Evolutionary conservation across 2,113 vertebrate genomes (phyloP).

Genomic region (Pipa parva): DNA sequence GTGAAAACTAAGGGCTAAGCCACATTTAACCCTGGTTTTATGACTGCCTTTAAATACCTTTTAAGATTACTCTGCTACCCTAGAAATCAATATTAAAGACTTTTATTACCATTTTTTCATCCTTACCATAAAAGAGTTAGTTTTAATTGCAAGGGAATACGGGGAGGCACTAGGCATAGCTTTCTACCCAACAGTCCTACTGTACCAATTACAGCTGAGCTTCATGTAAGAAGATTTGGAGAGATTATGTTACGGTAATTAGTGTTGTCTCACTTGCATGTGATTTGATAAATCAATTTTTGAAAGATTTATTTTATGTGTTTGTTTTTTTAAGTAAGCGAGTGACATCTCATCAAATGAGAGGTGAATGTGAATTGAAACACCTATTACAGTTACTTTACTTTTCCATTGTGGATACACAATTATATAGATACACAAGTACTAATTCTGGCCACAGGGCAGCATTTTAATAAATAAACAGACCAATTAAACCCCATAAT

Average conservation of each 20-base stretch:
- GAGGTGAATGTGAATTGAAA: no score
- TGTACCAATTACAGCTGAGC: slow-evolving; percentile 43
- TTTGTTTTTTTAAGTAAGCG: slow-evolving; percentile 29
- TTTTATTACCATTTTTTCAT: no score
- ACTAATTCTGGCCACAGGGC: background rate
- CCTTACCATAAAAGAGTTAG: slow-evolving; percentile 8
- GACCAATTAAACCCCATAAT: slow-evolving; percentile 46
- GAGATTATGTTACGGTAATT: slow-evolving; percentile 38
- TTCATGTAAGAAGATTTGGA: slow-evolving; percentile 36
- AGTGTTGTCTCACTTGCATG: slow-evolving; percentile 38
- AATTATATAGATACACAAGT: background rate
- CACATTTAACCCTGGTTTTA: no score
- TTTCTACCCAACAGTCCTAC: slow-evolving; percentile 31
- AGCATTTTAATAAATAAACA: slow-evolving; percentile 40
- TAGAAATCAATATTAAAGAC: no score
- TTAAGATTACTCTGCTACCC: no score
- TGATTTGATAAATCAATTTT: slow-evolving; percentile 41
- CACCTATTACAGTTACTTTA: no score
- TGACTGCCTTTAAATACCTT: no score
- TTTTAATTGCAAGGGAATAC: slow-evolving; percentile 18
- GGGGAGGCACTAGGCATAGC: slow-evolving; percentile 11
- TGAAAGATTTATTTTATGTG: slow-evolving; percentile 28
- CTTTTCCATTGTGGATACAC: no score
- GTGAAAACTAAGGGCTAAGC: no score
- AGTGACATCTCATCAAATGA: no score